phyloP scores from a whole-genome alignment of 2,888 invertebrate genomes.

The Copidosoma aretas region DNA sequence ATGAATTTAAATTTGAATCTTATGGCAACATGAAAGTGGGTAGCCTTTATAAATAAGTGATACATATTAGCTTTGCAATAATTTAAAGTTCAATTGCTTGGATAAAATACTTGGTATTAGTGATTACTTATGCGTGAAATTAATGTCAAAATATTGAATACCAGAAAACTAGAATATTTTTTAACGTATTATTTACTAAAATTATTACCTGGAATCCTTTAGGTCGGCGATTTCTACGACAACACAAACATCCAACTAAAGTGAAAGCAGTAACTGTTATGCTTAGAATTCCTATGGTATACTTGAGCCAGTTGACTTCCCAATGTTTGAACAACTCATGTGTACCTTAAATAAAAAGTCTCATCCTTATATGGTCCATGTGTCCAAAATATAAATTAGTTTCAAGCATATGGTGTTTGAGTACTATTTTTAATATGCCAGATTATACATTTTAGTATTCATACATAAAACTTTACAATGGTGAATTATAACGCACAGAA shows the following conservation, averaged over 20 bases:
- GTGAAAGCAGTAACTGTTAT: conserved; percentile 54
- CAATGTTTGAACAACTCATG: conserved; percentile 45
- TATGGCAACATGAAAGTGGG: too few relatives aligned
- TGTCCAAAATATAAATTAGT: not conserved
- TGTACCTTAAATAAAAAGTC: conserved; percentile 32
- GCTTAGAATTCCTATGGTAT: conserved; percentile 52
- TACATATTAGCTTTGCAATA: too few relatives aligned
- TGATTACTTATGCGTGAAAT: too few relatives aligned
- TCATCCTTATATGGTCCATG: not conserved
- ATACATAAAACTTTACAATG: not conserved
- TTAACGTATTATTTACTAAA: not conserved
- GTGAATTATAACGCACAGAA: not conserved
- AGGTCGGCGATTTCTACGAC: conserved; percentile 54
- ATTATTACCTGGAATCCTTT: conserved; percentile 58
- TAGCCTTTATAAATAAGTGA: too few relatives aligned
- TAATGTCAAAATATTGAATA: too few relatives aligned
- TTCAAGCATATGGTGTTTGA: not conserved
- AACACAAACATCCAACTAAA: conserved; percentile 58
- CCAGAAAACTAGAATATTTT: too few relatives aligned
- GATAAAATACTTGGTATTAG: too few relatives aligned
- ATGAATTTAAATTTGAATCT: too few relatives aligned
- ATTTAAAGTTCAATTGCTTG: too few relatives aligned
- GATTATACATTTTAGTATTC: not conserved
- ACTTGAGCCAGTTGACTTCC: conserved; percentile 54
- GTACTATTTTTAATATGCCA: not conserved